Evolutionary conservation across 2,888 invertebrate species (phyloP), one percentile per base, ranked within the genome.

Genomic region (Epistrophella euchroma): DNA sequence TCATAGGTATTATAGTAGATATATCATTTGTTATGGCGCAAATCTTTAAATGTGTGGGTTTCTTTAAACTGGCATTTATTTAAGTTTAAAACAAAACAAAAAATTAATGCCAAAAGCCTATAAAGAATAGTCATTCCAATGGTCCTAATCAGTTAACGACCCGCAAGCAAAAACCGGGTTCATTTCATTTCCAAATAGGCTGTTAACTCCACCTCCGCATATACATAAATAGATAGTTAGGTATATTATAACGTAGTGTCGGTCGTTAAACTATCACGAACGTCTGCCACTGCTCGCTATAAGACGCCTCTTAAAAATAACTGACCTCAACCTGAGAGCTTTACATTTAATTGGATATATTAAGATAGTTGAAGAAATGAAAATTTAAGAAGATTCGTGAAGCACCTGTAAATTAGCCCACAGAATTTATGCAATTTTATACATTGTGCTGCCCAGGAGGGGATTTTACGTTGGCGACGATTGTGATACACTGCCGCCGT

Each of bases 61-160:
- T 66, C 37, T 25, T 6, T 58, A 35, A 76, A 66, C 58, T 40
- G 35, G 15, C n/a, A 19, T 68, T 7, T 45, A 47, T 11, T 68
- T 55, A 22, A 40, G 0, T 19, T n/a, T 2, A 25, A 17, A 64
- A 50, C 9, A 35, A 7, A 56, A 52, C 19, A 58, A 19, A n/a
- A 58, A 58, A 5, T 9, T 40, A 56, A 58, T 55, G 62, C 64
- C 62, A 81, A 76, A 35, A 17, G 22, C 43, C 17, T 13, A 35
- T 47, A 68, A 66, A 45, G 28, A 81, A 76, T 79, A 50, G 75
- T 58, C 74, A 71, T 71, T 75, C 71, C 58, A 75, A 25, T 71
- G 55, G 50, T 15, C 52, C 71, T 84, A 84, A 84, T 84, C 84
- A 84, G 84, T 80, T 84, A 84, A 84, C 79, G 84, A 84, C 84